Conservation (phyloP, 2,113 vertebrate genomes). For the Collichthys lucidus region DNA sequence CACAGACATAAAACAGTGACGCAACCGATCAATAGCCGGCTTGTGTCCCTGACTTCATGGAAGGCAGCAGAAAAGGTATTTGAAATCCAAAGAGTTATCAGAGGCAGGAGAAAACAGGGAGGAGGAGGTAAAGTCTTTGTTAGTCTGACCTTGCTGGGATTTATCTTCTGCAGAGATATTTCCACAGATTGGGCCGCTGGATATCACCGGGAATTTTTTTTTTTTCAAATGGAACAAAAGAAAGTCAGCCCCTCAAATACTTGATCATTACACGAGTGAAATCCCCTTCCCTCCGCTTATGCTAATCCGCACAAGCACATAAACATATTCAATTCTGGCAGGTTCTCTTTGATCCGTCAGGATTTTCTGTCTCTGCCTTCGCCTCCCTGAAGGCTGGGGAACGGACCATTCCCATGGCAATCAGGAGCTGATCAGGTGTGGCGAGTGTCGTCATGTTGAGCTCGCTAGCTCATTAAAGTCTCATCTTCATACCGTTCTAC, state of each 20-base stretch:
- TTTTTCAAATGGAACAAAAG: slow-evolving; percentile 30
- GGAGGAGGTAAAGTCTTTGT: slow-evolving; percentile 61
- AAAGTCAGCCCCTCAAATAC: slow-evolving; percentile 23
- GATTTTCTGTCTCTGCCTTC: slow-evolving; percentile 46
- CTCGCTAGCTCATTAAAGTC: slow-evolving; percentile 68
- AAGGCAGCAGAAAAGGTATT: slow-evolving; percentile 61
- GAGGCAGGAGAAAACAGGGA: slow-evolving; percentile 45
- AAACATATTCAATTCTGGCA: slow-evolving; percentile 57
- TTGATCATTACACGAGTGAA: slow-evolving; percentile 26
- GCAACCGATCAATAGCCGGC: slow-evolving; percentile 68
- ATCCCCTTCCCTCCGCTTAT: slow-evolving; percentile 13
- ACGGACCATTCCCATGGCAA: slow-evolving; percentile 57
- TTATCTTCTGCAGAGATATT: slow-evolving; percentile 51
- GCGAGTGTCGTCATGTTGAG: slow-evolving; percentile 57
- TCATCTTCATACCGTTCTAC: slow-evolving; percentile 57
- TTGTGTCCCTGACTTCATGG: slow-evolving; percentile 68
- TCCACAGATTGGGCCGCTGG: slow-evolving; percentile 23
- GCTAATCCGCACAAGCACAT: slow-evolving; percentile 48
- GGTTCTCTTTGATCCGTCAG: slow-evolving; percentile 59
- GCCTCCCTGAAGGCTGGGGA: slow-evolving; percentile 21
- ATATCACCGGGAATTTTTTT: slow-evolving; percentile 13
- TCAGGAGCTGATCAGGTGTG: slow-evolving; percentile 66
- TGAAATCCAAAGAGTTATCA: slow-evolving; percentile 68
- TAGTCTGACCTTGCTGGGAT: slow-evolving; percentile 67
- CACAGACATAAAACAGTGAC: slow-evolving; percentile 63